Conservation (phyloP, 1,140 invertebrate species). For the Trissolcus basalis region DNA sequence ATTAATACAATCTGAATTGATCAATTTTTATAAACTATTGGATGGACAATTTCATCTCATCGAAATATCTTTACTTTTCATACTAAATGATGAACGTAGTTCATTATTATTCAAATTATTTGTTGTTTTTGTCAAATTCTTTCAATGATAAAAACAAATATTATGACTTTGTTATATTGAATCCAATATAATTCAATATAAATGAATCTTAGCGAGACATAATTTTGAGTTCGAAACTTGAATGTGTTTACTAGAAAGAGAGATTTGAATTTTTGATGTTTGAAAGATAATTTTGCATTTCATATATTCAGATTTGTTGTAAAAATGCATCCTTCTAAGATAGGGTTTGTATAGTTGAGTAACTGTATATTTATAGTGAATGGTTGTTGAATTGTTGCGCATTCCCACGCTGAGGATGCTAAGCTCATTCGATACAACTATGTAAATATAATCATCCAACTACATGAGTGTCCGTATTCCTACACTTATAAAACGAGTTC, state of each 20-base stretch:
- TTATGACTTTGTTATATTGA: too few species aligned
- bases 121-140: too few species aligned
- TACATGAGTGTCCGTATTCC: slow-evolving; percentile 46
- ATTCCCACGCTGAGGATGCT: slow-evolving; percentile 48
- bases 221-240: too few species aligned
- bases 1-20: slow-evolving; percentile 5
- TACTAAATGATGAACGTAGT: too few species aligned
- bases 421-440: slow-evolving; percentile 42
- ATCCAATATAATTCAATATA: too few species aligned
- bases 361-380: slow-evolving; percentile 53
- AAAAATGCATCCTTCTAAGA: slow-evolving; percentile 9
- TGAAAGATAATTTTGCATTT: slow-evolving; percentile 5
- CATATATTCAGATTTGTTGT: slow-evolving; percentile 13
- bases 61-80: too few species aligned
- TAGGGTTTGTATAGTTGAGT: slow-evolving; percentile 20
- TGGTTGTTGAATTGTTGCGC: slow-evolving; percentile 48
- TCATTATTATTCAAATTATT: too few species aligned
- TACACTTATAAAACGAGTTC: slow-evolving; percentile 39
- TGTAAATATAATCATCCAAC: slow-evolving; percentile 47
- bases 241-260: too few species aligned
- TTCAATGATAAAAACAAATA: too few species aligned
- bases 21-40: too few species aligned
- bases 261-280: slow-evolving; percentile 1
- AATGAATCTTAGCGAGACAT: too few species aligned
- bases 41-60: too few species aligned